Evolutionary conservation across 2,113 vertebrate genomes (phyloP).

Genomic region (Hyperoodon ampullatus): DNA sequence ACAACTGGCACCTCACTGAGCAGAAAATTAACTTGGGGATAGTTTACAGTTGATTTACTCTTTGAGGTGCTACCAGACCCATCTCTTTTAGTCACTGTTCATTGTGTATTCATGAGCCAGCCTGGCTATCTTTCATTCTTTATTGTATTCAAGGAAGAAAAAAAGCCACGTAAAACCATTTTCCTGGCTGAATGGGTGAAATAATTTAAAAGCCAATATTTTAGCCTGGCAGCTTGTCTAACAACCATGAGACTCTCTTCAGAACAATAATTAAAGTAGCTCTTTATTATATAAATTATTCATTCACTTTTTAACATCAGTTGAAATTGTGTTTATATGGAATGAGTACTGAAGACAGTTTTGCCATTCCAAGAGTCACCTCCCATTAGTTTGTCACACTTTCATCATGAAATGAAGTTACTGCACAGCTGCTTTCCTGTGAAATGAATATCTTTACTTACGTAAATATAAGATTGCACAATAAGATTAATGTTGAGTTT

Average conservation of each 20-base stretch:
- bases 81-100: conserved; percentile 19
- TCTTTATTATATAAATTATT: conserved; percentile 61
- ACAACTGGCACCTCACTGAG: neutral
- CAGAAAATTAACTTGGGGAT: neutral
- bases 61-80: neutral
- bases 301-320: conserved; percentile 52
- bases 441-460: neutral
- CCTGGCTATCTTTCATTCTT: conserved; percentile 64
- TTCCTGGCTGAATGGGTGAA: conserved; percentile 70
- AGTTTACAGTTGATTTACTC: conserved; percentile 19
- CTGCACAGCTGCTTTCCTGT: neutral
- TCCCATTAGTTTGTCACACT: neutral
- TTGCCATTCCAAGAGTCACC: conserved; percentile 26
- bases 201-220: conserved; percentile 79
- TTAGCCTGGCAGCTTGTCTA: conserved; percentile 71
- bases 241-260: conserved; percentile 61
- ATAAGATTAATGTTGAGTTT: neutral
- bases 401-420: neutral
- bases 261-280: conserved; percentile 66
- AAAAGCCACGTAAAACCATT: conserved; percentile 62
- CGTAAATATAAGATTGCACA: neutral
- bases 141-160: conserved; percentile 44
- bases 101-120: conserved; percentile 68
- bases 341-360: conserved; percentile 10
- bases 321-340: conserved; percentile 52